phyloP scores from a whole-genome alignment of 2,888 invertebrate species.

The Thymelicus acteon region DNA sequence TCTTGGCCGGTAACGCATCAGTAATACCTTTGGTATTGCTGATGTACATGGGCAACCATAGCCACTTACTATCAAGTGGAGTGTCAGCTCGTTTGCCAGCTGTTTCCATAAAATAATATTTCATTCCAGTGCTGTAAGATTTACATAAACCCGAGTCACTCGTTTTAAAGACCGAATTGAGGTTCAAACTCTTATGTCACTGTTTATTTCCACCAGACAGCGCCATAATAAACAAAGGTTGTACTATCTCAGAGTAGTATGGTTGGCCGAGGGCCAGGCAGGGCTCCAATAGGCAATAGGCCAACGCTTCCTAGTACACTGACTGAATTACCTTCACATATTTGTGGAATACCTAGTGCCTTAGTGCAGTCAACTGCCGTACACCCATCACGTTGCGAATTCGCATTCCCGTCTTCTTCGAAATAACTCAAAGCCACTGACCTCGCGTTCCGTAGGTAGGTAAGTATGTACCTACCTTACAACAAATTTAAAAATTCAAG shows the following conservation, averaged over 20 bases:
- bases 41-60: no score
- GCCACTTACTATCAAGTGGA: no score
- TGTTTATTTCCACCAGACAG: constrained; percentile 5
- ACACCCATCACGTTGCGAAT: constrained; percentile 44
- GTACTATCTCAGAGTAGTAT: constrained; percentile 45
- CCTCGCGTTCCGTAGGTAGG: constrained; percentile 41
- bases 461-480: constrained; percentile 3
- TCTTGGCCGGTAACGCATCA: no score
- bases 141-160: no score
- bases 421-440: constrained; percentile 53
- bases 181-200: background rate
- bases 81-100: no score
- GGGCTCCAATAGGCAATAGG: constrained; percentile 63
- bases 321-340: constrained; percentile 63
- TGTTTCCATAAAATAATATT: no score
- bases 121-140: no score
- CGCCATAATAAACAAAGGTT: constrained; percentile 40
- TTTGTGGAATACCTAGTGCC: constrained; percentile 59
- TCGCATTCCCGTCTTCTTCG: constrained; percentile 52
- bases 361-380: constrained; percentile 52
- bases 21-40: no score
- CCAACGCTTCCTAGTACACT: constrained; percentile 77
- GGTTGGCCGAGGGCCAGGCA: constrained; percentile 67
- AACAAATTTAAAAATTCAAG: constrained; percentile 50
- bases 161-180: no score